Evolutionary conservation across 2,888 invertebrate species (phyloP), one percentile per base, ranked within the genome.

Genomic region (Dichetophora obliterata): DNA sequence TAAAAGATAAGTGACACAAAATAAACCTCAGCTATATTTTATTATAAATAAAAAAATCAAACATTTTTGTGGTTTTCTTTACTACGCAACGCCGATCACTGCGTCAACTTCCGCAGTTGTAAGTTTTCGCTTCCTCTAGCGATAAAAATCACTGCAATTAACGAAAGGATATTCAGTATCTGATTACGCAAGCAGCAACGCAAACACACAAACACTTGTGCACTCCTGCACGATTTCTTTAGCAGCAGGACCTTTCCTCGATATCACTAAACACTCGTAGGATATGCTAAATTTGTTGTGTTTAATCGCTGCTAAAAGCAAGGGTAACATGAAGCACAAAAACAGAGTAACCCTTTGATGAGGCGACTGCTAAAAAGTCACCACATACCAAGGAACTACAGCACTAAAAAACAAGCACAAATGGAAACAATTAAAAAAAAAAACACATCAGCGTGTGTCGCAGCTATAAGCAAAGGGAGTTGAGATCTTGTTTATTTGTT

Each of bases 81-180:
- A 22, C 52, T 31, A 22, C n/a, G 37, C 31, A 11, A 27, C 27
- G n/a, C 48, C 43, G n/a, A 24, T 19, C 54, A 19, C 34, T 22
- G 22, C 76, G 71, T 61, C 75, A 37, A 81, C 79, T 82, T 82
- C 82, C 82, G 83, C 82, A 84, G 83, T 84, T 84, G 84, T 84
- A 84, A 82, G 84, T 82, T 84, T 84, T 84, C 84, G 78, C 81
- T 81, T 82, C 83, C 84, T 83, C 81, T 81, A 66, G 78, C 80
- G 82, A 82, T 81, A 80, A 83, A 80, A 79, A 83, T 81, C 80
- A 82, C 75, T 65, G 81, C 78, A 77, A 77, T 63, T 54, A 66
- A 61, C 52, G 69, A 80, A 80, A 82, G 83, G 83, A 84, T 84
- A 83, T 81, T 73, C 79, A 79, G 81, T 80, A 80, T 84, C 83